Percentiles rank a stretch among this genome's conserved stretches.
These are phyloP conservation scores for Lepilemur ruficaudatus DNA, from an alignment of 2,797 vertebrate genomes.

Conservation along the genomic window DNA sequence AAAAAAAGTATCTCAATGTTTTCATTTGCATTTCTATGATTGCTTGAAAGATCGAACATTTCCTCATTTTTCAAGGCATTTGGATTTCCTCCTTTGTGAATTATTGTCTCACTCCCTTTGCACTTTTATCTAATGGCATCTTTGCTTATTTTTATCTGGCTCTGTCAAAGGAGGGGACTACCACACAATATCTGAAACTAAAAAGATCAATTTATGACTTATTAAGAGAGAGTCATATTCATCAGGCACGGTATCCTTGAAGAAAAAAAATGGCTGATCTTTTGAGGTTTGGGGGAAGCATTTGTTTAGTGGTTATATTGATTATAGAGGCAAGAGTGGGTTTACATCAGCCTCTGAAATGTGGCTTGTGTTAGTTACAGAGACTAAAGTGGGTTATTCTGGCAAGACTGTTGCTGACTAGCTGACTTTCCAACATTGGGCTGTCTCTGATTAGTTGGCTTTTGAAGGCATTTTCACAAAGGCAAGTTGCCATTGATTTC, in stretches of 20 bases:
- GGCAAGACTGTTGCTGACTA: not conserved
- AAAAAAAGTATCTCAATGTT: not conserved
- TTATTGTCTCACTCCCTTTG: not conserved
- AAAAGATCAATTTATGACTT: not conserved
- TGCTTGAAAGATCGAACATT: not conserved
- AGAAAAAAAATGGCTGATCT: not conserved
- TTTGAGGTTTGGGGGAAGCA: not conserved
- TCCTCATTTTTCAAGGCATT: not conserved
- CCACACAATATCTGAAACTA: not conserved
- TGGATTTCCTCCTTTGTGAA: not conserved
- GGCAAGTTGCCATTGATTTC: not conserved
- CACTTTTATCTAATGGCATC: not conserved
- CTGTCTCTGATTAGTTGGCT: not conserved
- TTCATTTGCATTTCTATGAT: not conserved
- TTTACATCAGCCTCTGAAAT: not conserved
- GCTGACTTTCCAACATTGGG: not conserved
- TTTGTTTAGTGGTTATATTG: not conserved
- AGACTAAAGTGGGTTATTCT: not conserved
- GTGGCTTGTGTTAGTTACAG: not conserved
- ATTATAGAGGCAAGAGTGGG: not conserved
- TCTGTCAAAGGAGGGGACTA: not conserved
- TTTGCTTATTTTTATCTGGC: not conserved
- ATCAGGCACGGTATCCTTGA: not conserved
- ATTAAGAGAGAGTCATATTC: not conserved
- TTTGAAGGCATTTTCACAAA: not conserved